A percentile compares a stretch with the other conserved stretches of the same genome.
These are phyloP conservation scores for Lycodopsis pacificus DNA, from an alignment of 2,797 vertebrate species.

Conservation along the genomic window DNA sequence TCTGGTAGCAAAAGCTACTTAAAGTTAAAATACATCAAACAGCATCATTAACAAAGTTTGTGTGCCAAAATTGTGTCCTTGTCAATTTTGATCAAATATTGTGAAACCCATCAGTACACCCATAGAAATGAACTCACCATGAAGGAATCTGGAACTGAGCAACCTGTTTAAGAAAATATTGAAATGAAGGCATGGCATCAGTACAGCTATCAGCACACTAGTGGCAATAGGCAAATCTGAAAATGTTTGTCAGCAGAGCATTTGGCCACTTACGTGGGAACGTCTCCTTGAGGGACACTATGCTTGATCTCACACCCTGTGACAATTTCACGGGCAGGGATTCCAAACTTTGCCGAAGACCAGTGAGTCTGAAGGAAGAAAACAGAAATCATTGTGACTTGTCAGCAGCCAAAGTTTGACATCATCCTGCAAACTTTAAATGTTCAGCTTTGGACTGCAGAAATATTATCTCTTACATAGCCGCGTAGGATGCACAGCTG, in stretches of 20 bases:
- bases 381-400: not conserved
- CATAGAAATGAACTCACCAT: slow-evolving; percentile 25
- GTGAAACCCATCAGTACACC: not conserved
- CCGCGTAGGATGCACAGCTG: slow-evolving; percentile 55
- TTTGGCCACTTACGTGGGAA: slow-evolving; percentile 39
- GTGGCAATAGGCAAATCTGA: slow-evolving; percentile 1
- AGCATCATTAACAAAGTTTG: not conserved
- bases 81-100: not conserved
- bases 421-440: not conserved
- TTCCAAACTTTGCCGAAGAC: slow-evolving; percentile 30
- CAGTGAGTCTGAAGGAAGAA: slow-evolving; percentile 22
- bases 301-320: slow-evolving; percentile 31
- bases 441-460: not conserved
- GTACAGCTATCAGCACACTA: not conserved
- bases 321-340: slow-evolving; percentile 19
- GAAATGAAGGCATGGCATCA: not conserved
- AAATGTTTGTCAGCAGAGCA: not conserved
- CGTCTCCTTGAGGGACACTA: slow-evolving; percentile 26
- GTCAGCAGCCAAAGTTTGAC: not conserved
- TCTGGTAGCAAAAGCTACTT: too few relatives aligned
- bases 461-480: slow-evolving; percentile 53
- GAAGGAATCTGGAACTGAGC: slow-evolving; percentile 26
- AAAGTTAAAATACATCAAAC: too few relatives aligned
- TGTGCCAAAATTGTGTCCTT: not conserved
- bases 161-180: slow-evolving; percentile 40